phyloP scores from a whole-genome alignment of 2,888 invertebrate genomes.

The Horisme vitalbata region DNA sequence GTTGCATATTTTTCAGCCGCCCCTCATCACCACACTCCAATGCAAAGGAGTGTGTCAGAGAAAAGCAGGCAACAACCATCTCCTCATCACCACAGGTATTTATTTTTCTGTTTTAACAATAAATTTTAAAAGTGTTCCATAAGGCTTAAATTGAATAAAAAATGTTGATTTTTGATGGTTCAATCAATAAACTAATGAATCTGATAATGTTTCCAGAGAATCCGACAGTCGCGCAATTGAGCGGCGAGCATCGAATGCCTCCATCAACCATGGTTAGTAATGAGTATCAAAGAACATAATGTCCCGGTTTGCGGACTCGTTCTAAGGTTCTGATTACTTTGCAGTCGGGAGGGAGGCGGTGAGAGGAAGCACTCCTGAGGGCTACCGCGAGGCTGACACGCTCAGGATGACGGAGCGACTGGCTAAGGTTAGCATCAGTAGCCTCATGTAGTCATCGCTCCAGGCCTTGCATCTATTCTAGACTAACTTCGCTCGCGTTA shows the following conservation, averaged over 20 bases:
- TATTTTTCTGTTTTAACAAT: too few relatives aligned
- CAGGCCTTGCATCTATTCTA: too few relatives aligned
- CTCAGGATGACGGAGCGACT: conserved; percentile 67
- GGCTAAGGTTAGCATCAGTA: conserved; percentile 68
- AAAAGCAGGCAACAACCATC: conserved; percentile 83
- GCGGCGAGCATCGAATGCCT: conserved; percentile 74
- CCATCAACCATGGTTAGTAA: conserved; percentile 64
- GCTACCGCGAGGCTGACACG: conserved; percentile 74
- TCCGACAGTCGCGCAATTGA: conserved; percentile 66
- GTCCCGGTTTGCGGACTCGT: neutral
- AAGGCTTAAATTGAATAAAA: too few relatives aligned
- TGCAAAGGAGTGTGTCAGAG: conserved; percentile 85
- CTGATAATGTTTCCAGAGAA: conserved; percentile 60
- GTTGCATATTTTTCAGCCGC: conserved; percentile 12
- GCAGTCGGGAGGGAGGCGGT: conserved; percentile 53
- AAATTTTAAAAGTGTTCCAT: too few relatives aligned
- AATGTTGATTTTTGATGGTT: too few relatives aligned
- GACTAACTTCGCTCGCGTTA: too few relatives aligned
- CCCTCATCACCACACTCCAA: conserved; percentile 76
- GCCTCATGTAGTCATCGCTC: too few relatives aligned
- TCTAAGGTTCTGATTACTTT: conserved; percentile 20
- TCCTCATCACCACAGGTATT: conserved; percentile 72
- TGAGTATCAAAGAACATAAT: conserved; percentile 15
- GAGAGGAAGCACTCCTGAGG: conserved; percentile 65
- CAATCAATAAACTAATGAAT: too few relatives aligned